A percentile compares a stretch with the other conserved stretches of the same genome.
Conservation (phyloP, 2,113 vertebrate genomes). For the Bubo bubo region DNA sequence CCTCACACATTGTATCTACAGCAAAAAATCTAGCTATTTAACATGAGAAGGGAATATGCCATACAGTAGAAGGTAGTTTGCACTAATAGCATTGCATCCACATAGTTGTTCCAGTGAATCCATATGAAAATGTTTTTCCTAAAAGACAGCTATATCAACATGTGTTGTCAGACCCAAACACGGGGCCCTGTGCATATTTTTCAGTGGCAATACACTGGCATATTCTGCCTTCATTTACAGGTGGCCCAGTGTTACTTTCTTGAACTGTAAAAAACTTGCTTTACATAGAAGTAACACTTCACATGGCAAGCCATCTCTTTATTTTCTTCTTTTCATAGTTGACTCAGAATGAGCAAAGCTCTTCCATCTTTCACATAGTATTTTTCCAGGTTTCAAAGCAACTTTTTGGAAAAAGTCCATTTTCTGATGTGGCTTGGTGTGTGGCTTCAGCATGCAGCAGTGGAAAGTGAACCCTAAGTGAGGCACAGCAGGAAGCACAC, state of each 20-base stretch:
- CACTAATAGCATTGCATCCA: neutral
- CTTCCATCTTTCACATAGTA: neutral
- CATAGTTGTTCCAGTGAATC: neutral
- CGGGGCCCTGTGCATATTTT: neutral
- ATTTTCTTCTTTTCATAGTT: neutral
- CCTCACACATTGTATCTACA: neutral
- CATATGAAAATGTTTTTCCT: neutral
- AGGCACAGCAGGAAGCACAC: neutral
- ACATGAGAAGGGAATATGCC: neutral
- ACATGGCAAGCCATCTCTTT: neutral
- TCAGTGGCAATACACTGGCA: neutral
- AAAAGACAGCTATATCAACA: neutral
- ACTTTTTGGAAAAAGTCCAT: neutral
- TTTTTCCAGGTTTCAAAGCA: neutral
- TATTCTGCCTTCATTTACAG: neutral
- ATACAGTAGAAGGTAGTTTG: neutral
- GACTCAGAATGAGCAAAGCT: neutral
- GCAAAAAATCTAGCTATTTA: neutral
- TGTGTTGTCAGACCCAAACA: neutral
- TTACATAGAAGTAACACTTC: neutral
- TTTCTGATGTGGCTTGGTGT: neutral
- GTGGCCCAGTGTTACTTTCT: neutral
- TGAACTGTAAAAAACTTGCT: neutral
- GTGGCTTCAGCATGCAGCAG: neutral
- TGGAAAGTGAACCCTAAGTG: rapidly evolving